Base-by-base conservation (phyloP, 2,113 vertebrate genomes). In the Chloropsis cyanopogon region DNA sequence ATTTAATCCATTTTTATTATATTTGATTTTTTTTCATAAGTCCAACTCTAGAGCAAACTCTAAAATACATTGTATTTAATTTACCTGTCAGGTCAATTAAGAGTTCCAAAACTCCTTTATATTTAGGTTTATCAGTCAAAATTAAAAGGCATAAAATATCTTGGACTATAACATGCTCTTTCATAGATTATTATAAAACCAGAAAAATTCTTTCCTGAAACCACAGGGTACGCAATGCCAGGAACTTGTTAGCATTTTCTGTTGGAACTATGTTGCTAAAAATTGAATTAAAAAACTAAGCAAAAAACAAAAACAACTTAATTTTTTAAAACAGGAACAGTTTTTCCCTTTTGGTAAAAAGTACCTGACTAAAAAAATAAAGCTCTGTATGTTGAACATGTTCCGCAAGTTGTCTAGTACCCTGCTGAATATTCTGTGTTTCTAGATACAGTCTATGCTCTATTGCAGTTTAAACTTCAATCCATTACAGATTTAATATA, bases 1-100 rank as follows among this genome's bases (percentile, higher is more conserved):
- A 92, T 91, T 93, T 91, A 93, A 88, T 92, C 81, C 73, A 92
- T 89, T 96, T 96, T 95, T 92, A 94, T 90, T 96, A 69, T 20
- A 59, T 79, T 83, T 73, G 2, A 6, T 41, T 63, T 92, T 87
- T 37, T 84, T 91, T 81, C 11, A 3, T 13, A 85, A 83, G 19
- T 86, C 20, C 46, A 85, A 59, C 29, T 92, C 57, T 91, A 93
- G 41, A 75, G 53, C 44, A 96, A 82, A 73, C 39, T 87, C 46
- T 72, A 95, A 82, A 92, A 66, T 59, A 85, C 8, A 66, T 2
- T 12, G 1, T 22, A 42, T 83, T 81, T 57, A 75, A 49, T 47
- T 69, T 68, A 80, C 14, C 8, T 60, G 4, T 71, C n/a, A 86
- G n/a, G 46, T 66, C 18, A 78, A 60, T 50, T 39, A 70, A 15